phyloP scores from a whole-genome alignment of 2,888 invertebrate genomes.

The Aricia artaxerxes region DNA sequence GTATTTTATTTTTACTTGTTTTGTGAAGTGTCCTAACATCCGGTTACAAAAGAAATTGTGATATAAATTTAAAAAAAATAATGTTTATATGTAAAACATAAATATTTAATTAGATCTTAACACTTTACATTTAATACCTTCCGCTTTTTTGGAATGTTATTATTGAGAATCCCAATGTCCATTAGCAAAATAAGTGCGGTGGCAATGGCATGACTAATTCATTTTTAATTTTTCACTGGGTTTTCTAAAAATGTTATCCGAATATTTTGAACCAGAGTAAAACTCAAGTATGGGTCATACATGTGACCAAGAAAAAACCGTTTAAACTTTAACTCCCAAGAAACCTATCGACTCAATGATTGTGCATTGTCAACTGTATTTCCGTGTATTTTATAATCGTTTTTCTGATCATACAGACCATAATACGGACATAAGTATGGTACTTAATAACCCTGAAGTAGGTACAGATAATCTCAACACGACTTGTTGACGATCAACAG shows the following conservation, averaged over 20 bases:
- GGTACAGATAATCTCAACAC: too few relatives aligned
- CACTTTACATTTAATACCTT: neutral
- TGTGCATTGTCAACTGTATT: neutral
- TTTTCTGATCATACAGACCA: neutral
- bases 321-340: too few relatives aligned
- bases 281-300: neutral
- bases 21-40: neutral
- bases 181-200: neutral
- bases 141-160: neutral
- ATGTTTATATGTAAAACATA: too few relatives aligned
- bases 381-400: neutral
- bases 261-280: neutral
- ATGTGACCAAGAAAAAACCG: neutral
- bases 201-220: neutral
- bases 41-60: neutral
- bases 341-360: too few relatives aligned
- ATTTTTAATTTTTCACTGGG: neutral
- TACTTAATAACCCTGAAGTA: neutral
- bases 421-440: neutral
- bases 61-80: too few relatives aligned
- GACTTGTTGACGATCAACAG: too few relatives aligned
- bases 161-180: neutral
- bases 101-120: too few relatives aligned
- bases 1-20: neutral
- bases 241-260: neutral